Evolutionary conservation across 1,140 invertebrate species (phyloP), one percentile per base, ranked within the genome.

Genomic region (Caenorhabditis inopinata): DNA sequence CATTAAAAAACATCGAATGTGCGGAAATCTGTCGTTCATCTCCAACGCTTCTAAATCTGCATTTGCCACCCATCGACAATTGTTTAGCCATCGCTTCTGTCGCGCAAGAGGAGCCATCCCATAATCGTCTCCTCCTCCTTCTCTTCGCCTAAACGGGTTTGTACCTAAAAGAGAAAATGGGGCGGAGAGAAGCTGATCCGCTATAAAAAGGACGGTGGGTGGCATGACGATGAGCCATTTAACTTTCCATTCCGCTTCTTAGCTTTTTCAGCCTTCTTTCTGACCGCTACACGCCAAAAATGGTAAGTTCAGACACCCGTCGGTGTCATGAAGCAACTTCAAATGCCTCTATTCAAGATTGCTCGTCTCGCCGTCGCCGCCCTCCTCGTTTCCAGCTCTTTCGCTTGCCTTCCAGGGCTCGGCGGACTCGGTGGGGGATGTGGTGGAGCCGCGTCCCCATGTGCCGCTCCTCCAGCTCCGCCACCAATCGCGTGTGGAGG

Each of bases 181-280:
- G 58, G 58, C 58, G 58, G 58, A 38, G 58, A 1, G 18, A 21
- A 1, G 32, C 12, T 68, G 58, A 68, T 68, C 58, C 58, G 58
- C 29, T 68, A 68, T 68, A 68, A 68, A 68, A 68, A 38, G 32
- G 58, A 68, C 32, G 58, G n/a, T 21, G 11, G n/a, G 11, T 29
- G 58, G 58, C 58, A 68, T 68, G 58, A 29, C 58, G 38, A 68
- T 68, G 58, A 68, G 58, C 58, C 58, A 68, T 42, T 42, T 68
- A 38, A 62, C 53, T 32, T 62, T 62, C 29, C 7, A 32, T 29
- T 42, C 38, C 14, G 6, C 58, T 21, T 42, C 12, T 18, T 32
- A 18, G 58, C 32, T 42, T 68, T 16, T 25, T 21, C 32, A 68
- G 32, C 58, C 38, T 68, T 42, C 58, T 42, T 32, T 12, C n/a